Evolutionary conservation across 2,888 invertebrate species (phyloP).

Genomic region (Trilocha varians): DNA sequence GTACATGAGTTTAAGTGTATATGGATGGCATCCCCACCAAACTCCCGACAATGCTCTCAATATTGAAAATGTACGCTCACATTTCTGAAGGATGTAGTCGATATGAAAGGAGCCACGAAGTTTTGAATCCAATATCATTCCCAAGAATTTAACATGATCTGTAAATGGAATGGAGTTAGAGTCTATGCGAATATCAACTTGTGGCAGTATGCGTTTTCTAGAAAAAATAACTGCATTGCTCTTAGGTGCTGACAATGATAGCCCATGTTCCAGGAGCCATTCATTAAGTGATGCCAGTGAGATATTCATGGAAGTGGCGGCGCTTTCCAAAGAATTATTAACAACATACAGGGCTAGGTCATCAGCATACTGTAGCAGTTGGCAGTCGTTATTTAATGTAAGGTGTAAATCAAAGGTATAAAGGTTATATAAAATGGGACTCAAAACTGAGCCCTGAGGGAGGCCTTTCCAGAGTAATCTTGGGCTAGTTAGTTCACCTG

Average conservation of each 20-base stretch:
- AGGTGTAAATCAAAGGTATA: too few relatives aligned
- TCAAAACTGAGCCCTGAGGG: too few relatives aligned
- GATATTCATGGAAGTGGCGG: too few relatives aligned
- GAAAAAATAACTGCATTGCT: conserved; percentile 6
- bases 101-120: conserved; percentile 8
- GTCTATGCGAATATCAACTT: too few relatives aligned
- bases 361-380: conserved; percentile 24
- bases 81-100: conserved; percentile 8
- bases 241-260: conserved; percentile 11
- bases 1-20: not conserved
- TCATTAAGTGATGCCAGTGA: too few relatives aligned
- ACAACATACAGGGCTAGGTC: conserved; percentile 14
- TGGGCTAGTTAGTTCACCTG: too few relatives aligned
- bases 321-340: not conserved
- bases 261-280: conserved; percentile 5
- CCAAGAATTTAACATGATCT: conserved; percentile 12
- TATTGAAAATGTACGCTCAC: conserved; percentile 13
- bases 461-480: too few relatives aligned
- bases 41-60: conserved; percentile 10
- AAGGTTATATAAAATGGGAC: too few relatives aligned
- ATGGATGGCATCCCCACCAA: conserved; percentile 11
- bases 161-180: too few relatives aligned
- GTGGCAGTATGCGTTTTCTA: too few relatives aligned
- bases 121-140: conserved; percentile 11
- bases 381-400: too few relatives aligned